Base-by-base conservation (phyloP, 2,888 invertebrate genomes). In the Dendrolimus houi region DNA sequence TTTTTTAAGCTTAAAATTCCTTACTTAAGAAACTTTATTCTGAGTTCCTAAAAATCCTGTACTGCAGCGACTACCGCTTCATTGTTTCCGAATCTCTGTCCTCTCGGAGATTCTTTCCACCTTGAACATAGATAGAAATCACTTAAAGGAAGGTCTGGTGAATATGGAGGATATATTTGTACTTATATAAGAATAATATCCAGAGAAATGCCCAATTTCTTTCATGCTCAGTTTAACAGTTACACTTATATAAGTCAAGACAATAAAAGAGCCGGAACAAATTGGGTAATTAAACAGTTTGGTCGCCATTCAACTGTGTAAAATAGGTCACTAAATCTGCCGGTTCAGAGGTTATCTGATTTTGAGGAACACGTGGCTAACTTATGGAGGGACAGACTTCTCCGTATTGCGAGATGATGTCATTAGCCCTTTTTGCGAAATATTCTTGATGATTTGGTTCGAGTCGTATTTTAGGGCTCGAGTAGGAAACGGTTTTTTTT, bases 251-350 rank as follows among this genome's bases (percentile, higher is more conserved):
- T 47, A 47, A 47, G 47, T 47, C 9, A 47, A 47, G 47, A 47
- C 12, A 47, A 47, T 47, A 47, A 47, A 55, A 54, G 42, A 54
- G 54, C 52, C 29, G 40, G 9, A 52, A 52, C 54, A 56, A 58
- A 58, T 54, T 56, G 56, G 56, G 52, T 17, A 58, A 56, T 56
- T 58, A 58, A 54, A 53, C 29, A n/a, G 42, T 52, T 54, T 56
- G 58, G 54, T 12, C 47, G 47, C 47, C 47, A 56, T 53, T 53
- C 13, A 54, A 41, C 53, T 47, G n/a, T n/a, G 17, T 55, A 54
- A 66, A 59, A 59, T 68, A 58, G 67, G 67, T 65, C 66, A 67
- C 52, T 55, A 59, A 61, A 66, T 63, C 63, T 60, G 53, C 52
- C 47, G 47, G 58, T 58, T 57, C 54, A 56, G 52, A 59, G 57